Conservation (phyloP, 2,113 vertebrate species). For the Phodopus roborovskii region DNA sequence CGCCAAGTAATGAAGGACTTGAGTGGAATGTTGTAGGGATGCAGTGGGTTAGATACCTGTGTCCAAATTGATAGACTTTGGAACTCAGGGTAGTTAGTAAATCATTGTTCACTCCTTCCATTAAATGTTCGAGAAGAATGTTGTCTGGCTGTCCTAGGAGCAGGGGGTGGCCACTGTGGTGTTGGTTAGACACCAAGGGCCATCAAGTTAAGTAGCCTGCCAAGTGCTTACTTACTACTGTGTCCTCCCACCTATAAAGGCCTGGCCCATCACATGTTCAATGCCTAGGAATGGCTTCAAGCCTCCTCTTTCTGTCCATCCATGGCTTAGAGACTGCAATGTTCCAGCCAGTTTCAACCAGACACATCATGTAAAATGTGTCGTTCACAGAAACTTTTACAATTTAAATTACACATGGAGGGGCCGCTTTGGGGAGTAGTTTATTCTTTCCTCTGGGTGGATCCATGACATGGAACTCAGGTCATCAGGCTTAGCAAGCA, state of each 20-base stretch:
- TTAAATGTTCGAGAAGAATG: background rate
- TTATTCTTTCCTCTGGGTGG: background rate
- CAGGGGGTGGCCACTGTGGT: background rate
- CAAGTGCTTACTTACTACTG: background rate
- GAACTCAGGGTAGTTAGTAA: background rate
- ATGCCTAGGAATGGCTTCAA: background rate
- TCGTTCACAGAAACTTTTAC: background rate
- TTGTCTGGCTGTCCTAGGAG: background rate
- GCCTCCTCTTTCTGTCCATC: background rate
- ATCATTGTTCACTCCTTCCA: background rate
- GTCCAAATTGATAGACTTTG: no score
- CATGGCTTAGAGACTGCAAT: background rate
- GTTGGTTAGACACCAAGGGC: background rate
- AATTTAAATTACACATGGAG: background rate
- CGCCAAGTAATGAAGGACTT: background rate
- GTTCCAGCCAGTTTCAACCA: background rate
- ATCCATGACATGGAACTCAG: background rate
- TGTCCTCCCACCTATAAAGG: background rate
- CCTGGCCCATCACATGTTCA: no score
- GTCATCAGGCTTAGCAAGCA: background rate
- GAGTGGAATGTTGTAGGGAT: background rate
- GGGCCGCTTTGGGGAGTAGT: background rate
- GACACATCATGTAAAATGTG: background rate
- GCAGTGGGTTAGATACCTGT: background rate
- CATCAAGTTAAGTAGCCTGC: background rate